Conservation (phyloP, 2,113 vertebrate species). For the Tursiops truncatus region DNA sequence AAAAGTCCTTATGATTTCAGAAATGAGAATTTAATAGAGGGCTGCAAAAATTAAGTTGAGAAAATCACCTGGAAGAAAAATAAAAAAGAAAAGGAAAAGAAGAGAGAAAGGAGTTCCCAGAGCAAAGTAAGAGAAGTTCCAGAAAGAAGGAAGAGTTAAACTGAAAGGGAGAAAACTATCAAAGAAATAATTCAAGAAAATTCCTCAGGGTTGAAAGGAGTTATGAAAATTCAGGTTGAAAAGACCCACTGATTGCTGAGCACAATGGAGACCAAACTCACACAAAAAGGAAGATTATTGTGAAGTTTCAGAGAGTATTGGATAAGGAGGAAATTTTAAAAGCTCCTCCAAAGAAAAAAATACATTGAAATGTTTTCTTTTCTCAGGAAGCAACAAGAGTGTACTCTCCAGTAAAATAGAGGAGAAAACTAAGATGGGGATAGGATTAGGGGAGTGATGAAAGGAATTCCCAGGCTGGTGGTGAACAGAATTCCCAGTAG, state of each 20-base stretch:
- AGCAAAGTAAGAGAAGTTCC: neutral
- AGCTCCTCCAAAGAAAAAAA: neutral
- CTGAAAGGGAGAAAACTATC: neutral
- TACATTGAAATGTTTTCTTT: neutral
- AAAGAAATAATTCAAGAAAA: neutral
- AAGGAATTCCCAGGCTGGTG: neutral
- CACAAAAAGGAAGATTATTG: neutral
- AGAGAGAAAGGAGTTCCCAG: neutral
- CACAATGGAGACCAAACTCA: fast-evolving
- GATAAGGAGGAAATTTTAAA: neutral
- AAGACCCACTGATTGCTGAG: neutral
- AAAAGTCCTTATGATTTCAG: neutral
- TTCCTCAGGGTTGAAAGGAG: neutral
- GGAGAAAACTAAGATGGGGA: neutral
- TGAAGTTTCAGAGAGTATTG: neutral
- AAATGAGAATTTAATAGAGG: neutral
- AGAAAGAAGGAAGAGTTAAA: neutral
- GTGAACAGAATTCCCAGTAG: fast-evolving
- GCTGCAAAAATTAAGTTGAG: neutral
- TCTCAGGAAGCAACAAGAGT: neutral
- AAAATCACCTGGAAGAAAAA: neutral
- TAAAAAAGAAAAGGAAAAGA: neutral
- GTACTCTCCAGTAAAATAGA: neutral
- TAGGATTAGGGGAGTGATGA: neutral
- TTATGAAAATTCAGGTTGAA: neutral